phyloP scores from a whole-genome alignment of 2,797 vertebrate species.

The Streptopelia turtur region DNA sequence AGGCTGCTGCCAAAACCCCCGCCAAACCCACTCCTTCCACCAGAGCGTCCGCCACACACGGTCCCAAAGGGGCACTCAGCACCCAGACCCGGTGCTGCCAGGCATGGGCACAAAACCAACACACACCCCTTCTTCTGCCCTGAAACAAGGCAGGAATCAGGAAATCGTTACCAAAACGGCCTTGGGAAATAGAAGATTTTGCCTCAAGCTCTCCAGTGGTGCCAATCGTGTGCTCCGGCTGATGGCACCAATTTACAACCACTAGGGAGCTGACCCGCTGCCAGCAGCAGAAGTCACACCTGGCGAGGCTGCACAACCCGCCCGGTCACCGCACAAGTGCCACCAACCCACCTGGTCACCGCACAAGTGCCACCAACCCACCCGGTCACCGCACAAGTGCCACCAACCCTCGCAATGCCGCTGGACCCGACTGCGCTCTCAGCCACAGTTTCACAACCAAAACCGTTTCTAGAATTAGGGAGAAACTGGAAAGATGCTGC shows the following conservation, averaged over 20 bases:
- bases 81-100: rapidly evolving
- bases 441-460: neutral
- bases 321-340: neutral
- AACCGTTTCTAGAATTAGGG: neutral
- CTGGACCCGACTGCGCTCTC: neutral
- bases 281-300: rapidly evolving
- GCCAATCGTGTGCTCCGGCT: rapidly evolving
- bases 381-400: neutral
- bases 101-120: rapidly evolving
- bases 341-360: neutral
- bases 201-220: neutral
- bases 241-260: neutral
- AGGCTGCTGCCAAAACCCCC: neutral
- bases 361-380: neutral
- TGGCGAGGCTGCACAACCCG: neutral
- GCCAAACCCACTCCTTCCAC: neutral
- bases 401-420: rapidly evolving
- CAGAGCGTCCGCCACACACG: rapidly evolving
- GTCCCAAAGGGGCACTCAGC: neutral
- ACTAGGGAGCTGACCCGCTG: rapidly evolving
- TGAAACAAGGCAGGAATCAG: neutral
- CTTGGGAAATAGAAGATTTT: neutral
- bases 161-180: neutral
- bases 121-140: neutral
- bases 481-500: neutral